Percentiles rank a stretch among this genome's conserved stretches.
Conservation (phyloP, 2,797 vertebrate genomes). For the Halcyon badia region DNA sequence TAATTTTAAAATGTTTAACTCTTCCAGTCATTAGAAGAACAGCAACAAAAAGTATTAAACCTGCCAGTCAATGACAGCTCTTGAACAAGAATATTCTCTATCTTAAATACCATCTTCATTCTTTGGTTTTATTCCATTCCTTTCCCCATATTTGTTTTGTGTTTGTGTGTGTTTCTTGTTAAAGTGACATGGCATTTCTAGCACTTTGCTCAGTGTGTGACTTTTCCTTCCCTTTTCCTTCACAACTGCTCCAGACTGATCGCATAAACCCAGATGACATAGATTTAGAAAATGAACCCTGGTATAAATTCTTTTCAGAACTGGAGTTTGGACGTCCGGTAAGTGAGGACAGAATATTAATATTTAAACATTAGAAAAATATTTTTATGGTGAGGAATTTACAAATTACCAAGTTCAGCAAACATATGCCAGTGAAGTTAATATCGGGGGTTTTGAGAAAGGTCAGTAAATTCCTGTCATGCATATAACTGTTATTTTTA, state of each 20-base stretch:
- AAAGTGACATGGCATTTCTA: slow-evolving; percentile 68
- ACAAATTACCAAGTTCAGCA: not conserved
- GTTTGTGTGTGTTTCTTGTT: slow-evolving; percentile 49
- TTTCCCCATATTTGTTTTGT: slow-evolving; percentile 9
- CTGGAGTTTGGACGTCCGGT: slow-evolving; percentile 99
- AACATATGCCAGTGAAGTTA: not conserved
- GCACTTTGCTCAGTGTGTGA: slow-evolving; percentile 80
- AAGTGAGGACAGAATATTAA: slow-evolving; percentile 87
- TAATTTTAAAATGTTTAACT: not conserved
- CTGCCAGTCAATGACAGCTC: slow-evolving; percentile 15
- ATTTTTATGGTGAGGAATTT: slow-evolving; percentile 47
- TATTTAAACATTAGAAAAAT: slow-evolving; percentile 61
- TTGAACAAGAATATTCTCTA: not conserved
- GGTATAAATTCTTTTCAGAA: slow-evolving; percentile 99
- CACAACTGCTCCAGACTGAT: slow-evolving; percentile 91
- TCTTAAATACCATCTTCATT: slow-evolving; percentile 30
- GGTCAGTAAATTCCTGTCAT: not conserved
- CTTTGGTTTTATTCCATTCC: slow-evolving; percentile 50
- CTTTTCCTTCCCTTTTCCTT: slow-evolving; percentile 85
- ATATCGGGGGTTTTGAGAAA: not conserved
- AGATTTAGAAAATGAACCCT: slow-evolving; percentile 99
- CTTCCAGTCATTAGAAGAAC: slow-evolving; percentile 7
- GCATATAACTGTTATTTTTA: not conserved
- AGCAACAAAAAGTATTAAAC: slow-evolving; percentile 15
- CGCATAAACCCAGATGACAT: slow-evolving; percentile 93